These are phyloP conservation scores for Hydraecia micacea DNA, from an alignment of 2,888 invertebrate genomes.

Conservation along the genomic window DNA sequence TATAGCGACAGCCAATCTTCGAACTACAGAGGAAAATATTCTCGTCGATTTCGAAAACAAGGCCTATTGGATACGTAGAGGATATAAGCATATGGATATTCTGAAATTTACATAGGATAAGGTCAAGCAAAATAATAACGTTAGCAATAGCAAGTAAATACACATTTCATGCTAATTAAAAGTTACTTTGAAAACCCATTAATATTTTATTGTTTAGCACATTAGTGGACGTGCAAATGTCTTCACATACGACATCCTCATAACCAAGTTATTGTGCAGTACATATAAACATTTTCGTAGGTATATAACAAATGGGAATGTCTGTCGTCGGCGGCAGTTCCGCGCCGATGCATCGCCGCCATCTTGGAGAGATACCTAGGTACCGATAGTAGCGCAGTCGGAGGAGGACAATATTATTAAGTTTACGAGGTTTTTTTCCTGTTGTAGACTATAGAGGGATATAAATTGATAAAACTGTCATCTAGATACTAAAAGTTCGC, in stretches of 20 bases:
- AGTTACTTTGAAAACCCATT: constrained; percentile 20
- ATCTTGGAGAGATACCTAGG: constrained; percentile 76
- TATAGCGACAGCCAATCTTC: no score
- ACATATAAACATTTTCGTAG: constrained; percentile 37
- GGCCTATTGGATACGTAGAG: not conserved
- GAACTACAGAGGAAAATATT: no score
- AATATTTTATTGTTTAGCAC: constrained; percentile 15
- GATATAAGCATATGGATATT: not conserved
- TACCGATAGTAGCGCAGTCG: constrained; percentile 71
- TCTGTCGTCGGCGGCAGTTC: constrained; percentile 71
- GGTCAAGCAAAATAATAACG: not conserved
- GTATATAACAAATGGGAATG: constrained; percentile 60
- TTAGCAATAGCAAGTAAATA: not conserved
- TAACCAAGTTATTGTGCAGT: constrained; percentile 22
- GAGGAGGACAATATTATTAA: not conserved
- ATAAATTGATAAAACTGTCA: not conserved
- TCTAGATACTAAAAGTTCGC: not conserved
- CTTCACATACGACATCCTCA: constrained; percentile 15
- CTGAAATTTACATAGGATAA: not conserved
- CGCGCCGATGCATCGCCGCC: constrained; percentile 81
- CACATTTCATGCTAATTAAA: not conserved
- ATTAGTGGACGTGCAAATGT: constrained; percentile 27
- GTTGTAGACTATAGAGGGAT: not conserved
- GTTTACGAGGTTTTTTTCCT: not conserved
- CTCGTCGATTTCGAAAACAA: not conserved